Evolutionary conservation across 2,113 vertebrate species (phyloP).

Genomic region (Hemibagrus wyckioides): DNA sequence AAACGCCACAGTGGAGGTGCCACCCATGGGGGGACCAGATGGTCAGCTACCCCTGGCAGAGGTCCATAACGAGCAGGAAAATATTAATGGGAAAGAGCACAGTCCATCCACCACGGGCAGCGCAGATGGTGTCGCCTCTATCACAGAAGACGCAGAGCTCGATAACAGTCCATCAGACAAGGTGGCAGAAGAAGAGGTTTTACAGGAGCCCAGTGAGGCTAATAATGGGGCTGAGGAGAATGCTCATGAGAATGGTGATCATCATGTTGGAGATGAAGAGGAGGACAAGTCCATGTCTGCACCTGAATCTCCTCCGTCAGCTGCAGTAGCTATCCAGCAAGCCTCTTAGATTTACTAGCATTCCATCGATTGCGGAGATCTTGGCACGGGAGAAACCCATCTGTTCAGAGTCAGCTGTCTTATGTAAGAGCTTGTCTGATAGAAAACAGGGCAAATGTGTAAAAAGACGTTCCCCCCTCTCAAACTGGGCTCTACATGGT

Average conservation of each 20-base stretch:
- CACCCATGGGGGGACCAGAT: slow-evolving; percentile 42
- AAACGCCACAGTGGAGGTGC: slow-evolving; percentile 62
- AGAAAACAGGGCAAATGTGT: slow-evolving; percentile 17
- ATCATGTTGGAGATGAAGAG: slow-evolving; percentile 43
- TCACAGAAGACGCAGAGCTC: slow-evolving; percentile 50
- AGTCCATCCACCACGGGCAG: slow-evolving; percentile 57
- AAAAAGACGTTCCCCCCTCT: neutral
- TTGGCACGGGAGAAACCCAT: neutral
- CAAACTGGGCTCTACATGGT: slow-evolving; percentile 19
- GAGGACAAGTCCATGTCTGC: slow-evolving; percentile 48
- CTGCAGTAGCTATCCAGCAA: slow-evolving; percentile 65
- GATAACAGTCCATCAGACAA: slow-evolving; percentile 57
- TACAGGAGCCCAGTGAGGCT: slow-evolving; percentile 60
- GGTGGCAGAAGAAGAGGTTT: slow-evolving; percentile 51
- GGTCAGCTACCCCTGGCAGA: slow-evolving; percentile 54
- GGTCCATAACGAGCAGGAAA: slow-evolving; percentile 66
- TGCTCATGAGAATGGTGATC: slow-evolving; percentile 60
- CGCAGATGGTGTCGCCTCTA: slow-evolving; percentile 72
- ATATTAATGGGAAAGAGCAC: slow-evolving; percentile 61
- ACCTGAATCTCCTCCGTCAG: slow-evolving; percentile 50
- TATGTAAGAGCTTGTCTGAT: slow-evolving; percentile 31
- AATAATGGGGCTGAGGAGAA: slow-evolving; percentile 39
- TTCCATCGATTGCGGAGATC: slow-evolving; percentile 25
- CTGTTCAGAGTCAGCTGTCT: slow-evolving; percentile 1
- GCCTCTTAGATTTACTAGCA: slow-evolving; percentile 61